phyloP scores from a whole-genome alignment of 2,113 vertebrate species.

The Cariama cristata region DNA sequence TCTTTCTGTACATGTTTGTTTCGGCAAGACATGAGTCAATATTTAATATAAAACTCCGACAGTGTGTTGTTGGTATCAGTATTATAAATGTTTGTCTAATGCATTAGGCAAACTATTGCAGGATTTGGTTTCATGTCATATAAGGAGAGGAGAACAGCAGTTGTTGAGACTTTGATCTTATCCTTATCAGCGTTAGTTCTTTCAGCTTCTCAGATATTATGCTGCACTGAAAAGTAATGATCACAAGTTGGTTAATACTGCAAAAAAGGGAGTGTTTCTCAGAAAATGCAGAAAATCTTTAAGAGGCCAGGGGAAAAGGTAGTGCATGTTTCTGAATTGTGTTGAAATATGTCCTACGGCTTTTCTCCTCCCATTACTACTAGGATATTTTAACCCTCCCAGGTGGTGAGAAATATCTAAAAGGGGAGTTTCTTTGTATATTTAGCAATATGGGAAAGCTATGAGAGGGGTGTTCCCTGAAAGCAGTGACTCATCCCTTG shows the following conservation, averaged over 20 bases:
- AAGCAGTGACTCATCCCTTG: slow-evolving; percentile 28
- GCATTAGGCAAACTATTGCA: background rate
- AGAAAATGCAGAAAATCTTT: background rate
- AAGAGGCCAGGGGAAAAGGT: background rate
- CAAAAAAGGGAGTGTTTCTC: background rate
- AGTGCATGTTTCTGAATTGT: background rate
- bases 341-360: background rate
- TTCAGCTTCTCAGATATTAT: background rate
- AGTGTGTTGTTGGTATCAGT: background rate
- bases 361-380: background rate
- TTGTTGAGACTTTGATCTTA: slow-evolving; percentile 20
- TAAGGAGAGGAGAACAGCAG: background rate
- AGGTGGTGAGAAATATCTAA: slow-evolving; percentile 37
- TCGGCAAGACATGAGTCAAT: background rate
- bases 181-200: background rate
- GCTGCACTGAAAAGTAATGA: background rate
- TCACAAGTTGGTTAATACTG: background rate
- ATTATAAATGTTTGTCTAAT: slow-evolving; percentile 34
- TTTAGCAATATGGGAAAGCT: slow-evolving; percentile 42
- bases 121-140: slow-evolving; percentile 24
- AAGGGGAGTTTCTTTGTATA: slow-evolving; percentile 30
- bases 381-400: background rate
- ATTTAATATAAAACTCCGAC: slow-evolving; percentile 17
- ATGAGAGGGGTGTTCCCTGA: slow-evolving; percentile 38
- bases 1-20: background rate